Conservation (phyloP, 2,888 invertebrate genomes). For the Protophormia terraenovae region DNA sequence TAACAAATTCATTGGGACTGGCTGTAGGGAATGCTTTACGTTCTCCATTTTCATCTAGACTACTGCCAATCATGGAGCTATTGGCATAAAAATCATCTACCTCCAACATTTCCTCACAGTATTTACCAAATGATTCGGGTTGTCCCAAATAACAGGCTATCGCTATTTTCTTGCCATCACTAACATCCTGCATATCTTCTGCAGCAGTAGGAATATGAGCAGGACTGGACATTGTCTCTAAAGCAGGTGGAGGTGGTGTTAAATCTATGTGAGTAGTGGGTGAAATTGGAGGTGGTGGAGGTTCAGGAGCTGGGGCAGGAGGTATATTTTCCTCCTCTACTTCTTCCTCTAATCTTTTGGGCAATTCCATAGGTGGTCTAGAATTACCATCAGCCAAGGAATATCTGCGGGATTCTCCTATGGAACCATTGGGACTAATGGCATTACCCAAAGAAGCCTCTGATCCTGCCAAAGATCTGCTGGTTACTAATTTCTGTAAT, state of each 20-base stretch:
- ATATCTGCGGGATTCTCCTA: conserved; percentile 84
- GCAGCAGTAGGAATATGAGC: conserved; percentile 81
- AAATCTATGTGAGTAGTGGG: conserved; percentile 80
- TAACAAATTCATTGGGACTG: conserved; percentile 88
- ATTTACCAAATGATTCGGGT: conserved; percentile 88
- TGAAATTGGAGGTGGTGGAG: conserved; percentile 79
- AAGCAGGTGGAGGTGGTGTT: conserved; percentile 81
- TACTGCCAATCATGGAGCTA: conserved; percentile 80
- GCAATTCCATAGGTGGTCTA: conserved; percentile 81
- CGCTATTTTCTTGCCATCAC: conserved; percentile 93
- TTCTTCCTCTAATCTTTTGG: conserved; percentile 79
- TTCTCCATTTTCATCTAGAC: conserved; percentile 75
- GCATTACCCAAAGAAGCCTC: conserved; percentile 84
- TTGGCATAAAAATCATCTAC: conserved; percentile 85
- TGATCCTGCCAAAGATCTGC: conserved; percentile 85
- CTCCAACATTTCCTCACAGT: conserved; percentile 86
- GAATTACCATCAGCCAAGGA: conserved; percentile 83
- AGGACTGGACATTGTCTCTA: conserved; percentile 77
- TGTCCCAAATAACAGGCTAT: conserved; percentile 94
- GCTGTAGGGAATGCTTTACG: conserved; percentile 83
- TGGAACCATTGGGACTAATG: conserved; percentile 80
- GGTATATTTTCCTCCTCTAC: conserved; percentile 80
- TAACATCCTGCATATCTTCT: conserved; percentile 86
- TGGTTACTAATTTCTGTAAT: conserved; percentile 92
- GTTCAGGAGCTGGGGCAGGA: conserved; percentile 80